Conservation (phyloP, 2,888 invertebrate species). For the Mesodorylaimus sp. region DNA sequence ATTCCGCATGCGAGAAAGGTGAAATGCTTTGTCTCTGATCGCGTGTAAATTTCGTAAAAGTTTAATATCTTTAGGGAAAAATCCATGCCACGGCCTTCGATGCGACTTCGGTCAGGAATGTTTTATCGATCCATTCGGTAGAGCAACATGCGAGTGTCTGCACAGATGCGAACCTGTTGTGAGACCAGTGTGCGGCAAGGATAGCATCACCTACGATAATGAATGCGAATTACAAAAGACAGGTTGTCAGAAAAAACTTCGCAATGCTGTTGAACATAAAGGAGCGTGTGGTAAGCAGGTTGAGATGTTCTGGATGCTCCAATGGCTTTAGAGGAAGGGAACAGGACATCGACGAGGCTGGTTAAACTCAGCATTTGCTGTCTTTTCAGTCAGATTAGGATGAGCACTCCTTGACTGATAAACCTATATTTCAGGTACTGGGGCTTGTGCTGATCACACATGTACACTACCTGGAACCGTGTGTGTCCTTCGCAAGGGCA, state of each 20-base stretch:
- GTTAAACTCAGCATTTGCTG: too few relatives aligned
- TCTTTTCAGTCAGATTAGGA: too few relatives aligned
- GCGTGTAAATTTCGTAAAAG: not conserved
- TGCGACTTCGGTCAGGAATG: constrained; percentile 59
- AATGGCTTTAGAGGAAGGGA: not conserved
- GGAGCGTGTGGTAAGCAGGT: constrained; percentile 37
- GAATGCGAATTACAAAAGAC: constrained; percentile 56
- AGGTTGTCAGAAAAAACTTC: constrained; percentile 32
- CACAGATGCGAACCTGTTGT: constrained; percentile 18
- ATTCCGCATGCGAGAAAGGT: constrained; percentile 65
- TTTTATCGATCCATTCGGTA: constrained; percentile 39
- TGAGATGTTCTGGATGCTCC: not conserved
- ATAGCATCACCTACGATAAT: constrained; percentile 63
- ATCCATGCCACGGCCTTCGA: constrained; percentile 36
- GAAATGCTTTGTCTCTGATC: not conserved
- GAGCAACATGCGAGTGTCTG: constrained; percentile 33
- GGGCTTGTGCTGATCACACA: constrained; percentile 56
- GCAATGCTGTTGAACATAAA: constrained; percentile 34
- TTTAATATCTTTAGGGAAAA: constrained; percentile 31
- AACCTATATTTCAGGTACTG: constrained; percentile 42
- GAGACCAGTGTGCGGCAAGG: constrained; percentile 32
- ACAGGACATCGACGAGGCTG: too few relatives aligned
- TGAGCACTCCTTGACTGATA: too few relatives aligned
- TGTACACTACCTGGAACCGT: constrained; percentile 57
- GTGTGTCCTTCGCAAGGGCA: constrained; percentile 60